phyloP scores from a whole-genome alignment of 2,888 invertebrate genomes.

The Smittia sp. region DNA sequence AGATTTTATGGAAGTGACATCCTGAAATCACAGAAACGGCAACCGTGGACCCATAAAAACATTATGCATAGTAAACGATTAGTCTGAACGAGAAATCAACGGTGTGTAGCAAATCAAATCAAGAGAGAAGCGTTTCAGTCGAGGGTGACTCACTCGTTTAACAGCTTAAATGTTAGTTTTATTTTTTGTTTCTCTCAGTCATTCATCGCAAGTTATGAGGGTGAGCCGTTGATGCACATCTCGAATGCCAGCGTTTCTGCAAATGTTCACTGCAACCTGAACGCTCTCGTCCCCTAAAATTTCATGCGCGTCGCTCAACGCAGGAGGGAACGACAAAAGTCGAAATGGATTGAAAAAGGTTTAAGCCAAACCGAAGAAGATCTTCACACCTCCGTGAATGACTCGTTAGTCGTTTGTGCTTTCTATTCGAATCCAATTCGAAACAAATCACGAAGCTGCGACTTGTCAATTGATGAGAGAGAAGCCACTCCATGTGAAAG shows the following conservation, averaged over 20 bases:
- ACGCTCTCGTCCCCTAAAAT: conserved; percentile 4
- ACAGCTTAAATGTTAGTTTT: conserved; percentile 38
- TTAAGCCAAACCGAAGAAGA: conserved; percentile 7
- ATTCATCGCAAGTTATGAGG: conserved; percentile 40
- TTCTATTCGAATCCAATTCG: conserved; percentile 6
- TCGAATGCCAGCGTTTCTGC: conserved; percentile 7
- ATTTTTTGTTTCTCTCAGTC: conserved; percentile 22
- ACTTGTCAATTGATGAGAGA: conserved; percentile 9
- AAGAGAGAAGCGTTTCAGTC: conserved; percentile 20
- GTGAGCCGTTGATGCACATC: conserved; percentile 27
- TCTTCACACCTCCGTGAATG: not conserved
- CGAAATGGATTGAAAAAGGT: not conserved
- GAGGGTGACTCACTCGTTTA: conserved; percentile 32
- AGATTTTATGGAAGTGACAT: conserved; percentile 28
- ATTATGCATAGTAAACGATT: conserved; percentile 41
- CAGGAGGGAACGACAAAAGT: not conserved
- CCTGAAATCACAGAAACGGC: conserved; percentile 17
- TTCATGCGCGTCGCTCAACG: not conserved
- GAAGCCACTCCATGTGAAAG: conserved; percentile 16
- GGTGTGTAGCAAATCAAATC: conserved; percentile 41
- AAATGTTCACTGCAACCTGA: conserved; percentile 13
- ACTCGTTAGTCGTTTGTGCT: not conserved
- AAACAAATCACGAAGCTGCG: not conserved
- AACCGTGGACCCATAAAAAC: conserved; percentile 14
- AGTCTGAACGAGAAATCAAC: conserved; percentile 39